phyloP scores from a whole-genome alignment of 2,888 invertebrate species.

The Crossocerus cetratus region DNA sequence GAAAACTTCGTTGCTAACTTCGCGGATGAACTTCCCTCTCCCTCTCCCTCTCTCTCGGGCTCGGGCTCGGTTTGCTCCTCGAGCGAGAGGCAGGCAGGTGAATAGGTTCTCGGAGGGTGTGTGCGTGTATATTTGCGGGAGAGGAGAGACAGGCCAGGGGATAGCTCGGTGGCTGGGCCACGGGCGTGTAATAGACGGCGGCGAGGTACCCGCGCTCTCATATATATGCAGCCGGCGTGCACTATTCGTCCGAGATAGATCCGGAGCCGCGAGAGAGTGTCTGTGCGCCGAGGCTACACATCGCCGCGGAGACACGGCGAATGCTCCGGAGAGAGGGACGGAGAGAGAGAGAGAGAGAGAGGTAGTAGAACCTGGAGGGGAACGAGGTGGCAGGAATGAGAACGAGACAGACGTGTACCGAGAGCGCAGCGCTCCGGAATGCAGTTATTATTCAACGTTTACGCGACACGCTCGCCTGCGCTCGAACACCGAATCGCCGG shows the following conservation, averaged over 20 bases:
- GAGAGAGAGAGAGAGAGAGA: too few relatives aligned
- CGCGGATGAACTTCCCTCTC: too few relatives aligned
- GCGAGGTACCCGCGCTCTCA: conserved; percentile 26
- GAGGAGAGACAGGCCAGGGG: too few relatives aligned
- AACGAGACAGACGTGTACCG: conserved; percentile 5
- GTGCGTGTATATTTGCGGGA: too few relatives aligned
- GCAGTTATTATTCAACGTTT: conserved; percentile 72
- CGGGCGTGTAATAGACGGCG: conserved; percentile 46
- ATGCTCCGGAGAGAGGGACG: too few relatives aligned
- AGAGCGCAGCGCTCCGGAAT: conserved; percentile 57
- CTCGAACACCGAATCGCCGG: conserved; percentile 41
- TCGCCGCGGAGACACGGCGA: neutral
- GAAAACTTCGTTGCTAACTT: too few relatives aligned
- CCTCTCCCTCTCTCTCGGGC: too few relatives aligned
- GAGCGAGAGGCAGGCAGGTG: too few relatives aligned
- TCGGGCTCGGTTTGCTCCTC: too few relatives aligned
- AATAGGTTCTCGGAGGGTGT: too few relatives aligned
- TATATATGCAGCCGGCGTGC: conserved; percentile 52
- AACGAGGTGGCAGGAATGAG: neutral
- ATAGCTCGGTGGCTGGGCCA: conserved; percentile 4
- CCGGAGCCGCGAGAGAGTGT: neutral
- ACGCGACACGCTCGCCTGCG: conserved; percentile 63
- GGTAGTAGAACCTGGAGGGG: neutral
- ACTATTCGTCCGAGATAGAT: conserved; percentile 22
- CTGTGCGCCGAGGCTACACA: neutral